These are phyloP conservation scores for Cybosia mesomella DNA, from an alignment of 2,888 invertebrate genomes.

Conservation along the genomic window DNA sequence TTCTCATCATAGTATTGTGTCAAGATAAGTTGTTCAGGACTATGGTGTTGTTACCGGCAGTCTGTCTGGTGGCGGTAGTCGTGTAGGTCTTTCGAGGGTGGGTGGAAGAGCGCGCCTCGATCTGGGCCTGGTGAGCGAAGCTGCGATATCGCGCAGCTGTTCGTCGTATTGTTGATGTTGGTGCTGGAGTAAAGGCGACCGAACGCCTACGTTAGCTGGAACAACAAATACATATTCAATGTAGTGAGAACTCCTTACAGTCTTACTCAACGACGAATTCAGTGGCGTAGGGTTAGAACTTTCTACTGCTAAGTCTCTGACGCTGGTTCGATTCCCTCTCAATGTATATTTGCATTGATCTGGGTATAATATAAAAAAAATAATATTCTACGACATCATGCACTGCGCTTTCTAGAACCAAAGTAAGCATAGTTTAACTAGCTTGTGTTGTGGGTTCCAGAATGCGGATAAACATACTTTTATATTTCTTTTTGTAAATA, in stretches of 20 bases:
- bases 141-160: slow-evolving; percentile 93
- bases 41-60: slow-evolving; percentile 67
- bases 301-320: no score
- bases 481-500: no score
- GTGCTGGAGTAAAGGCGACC: slow-evolving; percentile 81
- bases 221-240: slow-evolving; percentile 2
- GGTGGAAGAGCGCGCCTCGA: slow-evolving; percentile 85
- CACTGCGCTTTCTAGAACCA: no score
- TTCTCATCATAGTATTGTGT: neutral
- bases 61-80: slow-evolving; percentile 80
- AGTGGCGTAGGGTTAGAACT: no score
- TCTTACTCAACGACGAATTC: neutral
- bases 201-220: slow-evolving; percentile 64
- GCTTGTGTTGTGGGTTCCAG: no score
- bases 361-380: no score
- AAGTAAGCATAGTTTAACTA: no score
- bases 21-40: neutral
- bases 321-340: no score
- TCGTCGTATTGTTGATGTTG: slow-evolving; percentile 88
- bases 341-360: neutral
- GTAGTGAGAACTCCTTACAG: neutral
- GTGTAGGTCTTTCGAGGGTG: slow-evolving; percentile 86
- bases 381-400: no score
- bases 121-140: slow-evolving; percentile 92
- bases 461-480: no score